Conservation (phyloP, 2,888 invertebrate genomes). For the Campoplex capitator region DNA sequence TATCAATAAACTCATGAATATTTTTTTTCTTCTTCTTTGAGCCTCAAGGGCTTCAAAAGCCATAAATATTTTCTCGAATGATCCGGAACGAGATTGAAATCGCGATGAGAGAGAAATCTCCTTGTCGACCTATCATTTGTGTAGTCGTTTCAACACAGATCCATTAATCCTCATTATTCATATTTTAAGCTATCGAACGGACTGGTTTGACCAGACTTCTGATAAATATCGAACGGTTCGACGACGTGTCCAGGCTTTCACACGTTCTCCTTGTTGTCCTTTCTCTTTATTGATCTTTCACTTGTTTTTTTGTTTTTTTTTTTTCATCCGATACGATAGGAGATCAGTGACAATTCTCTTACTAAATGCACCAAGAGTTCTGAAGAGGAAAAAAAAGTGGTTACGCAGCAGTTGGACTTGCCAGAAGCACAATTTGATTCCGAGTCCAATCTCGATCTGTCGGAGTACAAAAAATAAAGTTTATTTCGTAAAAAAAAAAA, state of each 20-base stretch:
- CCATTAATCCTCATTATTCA: conserved; percentile 21
- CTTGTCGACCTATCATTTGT: neutral
- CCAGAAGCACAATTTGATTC: neutral
- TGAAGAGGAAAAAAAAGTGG: neutral
- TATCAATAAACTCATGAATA: conserved; percentile 12
- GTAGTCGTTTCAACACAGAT: neutral
- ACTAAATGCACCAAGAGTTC: neutral
- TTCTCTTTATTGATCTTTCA: conserved; percentile 21
- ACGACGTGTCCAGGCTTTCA: conserved; percentile 35
- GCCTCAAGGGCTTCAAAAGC: neutral
- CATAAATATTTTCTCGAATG: conserved; percentile 3
- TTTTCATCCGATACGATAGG: neutral
- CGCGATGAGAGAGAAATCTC: conserved; percentile 33
- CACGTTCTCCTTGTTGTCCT: conserved; percentile 32
- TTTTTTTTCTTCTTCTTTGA: neutral
- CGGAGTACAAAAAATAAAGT: neutral
- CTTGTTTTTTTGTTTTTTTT: neutral
- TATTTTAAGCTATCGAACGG: conserved; percentile 14
- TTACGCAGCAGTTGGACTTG: neutral
- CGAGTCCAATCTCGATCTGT: neutral
- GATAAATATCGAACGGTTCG: conserved; percentile 19
- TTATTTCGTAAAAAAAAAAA: neutral
- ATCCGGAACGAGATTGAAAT: conserved; percentile 38
- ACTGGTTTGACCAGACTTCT: conserved; percentile 33
- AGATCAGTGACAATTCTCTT: neutral